Base-by-base conservation (phyloP, 2,888 invertebrate species). In the Dioctria linearis region DNA sequence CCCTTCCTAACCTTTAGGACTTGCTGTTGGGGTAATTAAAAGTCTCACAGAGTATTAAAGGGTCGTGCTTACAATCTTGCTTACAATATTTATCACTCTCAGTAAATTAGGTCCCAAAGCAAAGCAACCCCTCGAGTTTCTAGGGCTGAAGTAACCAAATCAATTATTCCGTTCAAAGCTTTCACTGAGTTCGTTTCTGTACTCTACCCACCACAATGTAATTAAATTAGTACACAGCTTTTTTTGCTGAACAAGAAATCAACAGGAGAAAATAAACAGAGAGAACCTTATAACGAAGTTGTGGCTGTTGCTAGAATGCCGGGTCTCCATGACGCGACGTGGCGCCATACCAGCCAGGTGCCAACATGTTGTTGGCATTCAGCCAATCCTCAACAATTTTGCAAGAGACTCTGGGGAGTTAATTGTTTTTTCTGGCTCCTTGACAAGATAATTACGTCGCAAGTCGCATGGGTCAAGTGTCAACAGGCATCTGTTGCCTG, bases 401-500 rank as follows among this genome's bases (percentile, higher is more conserved):
- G 59, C 59, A 13, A 42, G 61, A 25, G 61, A 40, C 6, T 75
- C 75, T 13, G 25, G 25, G 25, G 25, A 9, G 59, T 42, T 43
- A n/a, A 61, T 75, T 75, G 59, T 75, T 75, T 75, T 59, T 59
- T 57, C 43, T 59, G 75, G 59, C 75, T 59, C 61, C 59, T 59
- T 75, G 75, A 75, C 75, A 59, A 43, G 61, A 43, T 59, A 59
- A 59, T 75, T 75, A 75, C 75, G 42, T 37, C 46, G 61, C 75
- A 54, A 13, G 37, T 39, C 71, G 51, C 46, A 46, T 59, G 59
- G 59, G 61, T n/a, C 75, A 43, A 75, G 25, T 75, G 75, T 75
- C 75, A 75, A 75, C 75, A 75, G 59, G 75, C 75, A 75, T 43
- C 75, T 75, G 75, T 75, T 75, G 75, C 75, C 61, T 13, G 46